phyloP scores from a whole-genome alignment of 2,113 vertebrate species.

The Grammomys dolichurus region DNA sequence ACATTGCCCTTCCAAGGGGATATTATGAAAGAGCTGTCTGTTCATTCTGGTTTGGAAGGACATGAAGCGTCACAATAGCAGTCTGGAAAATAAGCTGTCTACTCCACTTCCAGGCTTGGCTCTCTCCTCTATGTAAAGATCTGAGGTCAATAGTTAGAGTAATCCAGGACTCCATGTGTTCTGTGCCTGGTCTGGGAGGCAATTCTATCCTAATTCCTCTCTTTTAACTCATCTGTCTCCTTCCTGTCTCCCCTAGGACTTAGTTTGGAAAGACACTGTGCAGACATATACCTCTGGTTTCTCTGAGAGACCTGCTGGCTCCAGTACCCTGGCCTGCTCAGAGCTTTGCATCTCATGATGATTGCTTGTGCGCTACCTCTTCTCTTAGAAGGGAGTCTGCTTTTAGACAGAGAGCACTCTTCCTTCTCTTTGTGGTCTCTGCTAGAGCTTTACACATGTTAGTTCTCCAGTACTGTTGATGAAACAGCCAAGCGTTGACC shows the following conservation, averaged over 20 bases:
- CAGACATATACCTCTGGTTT: background rate
- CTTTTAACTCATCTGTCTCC: background rate
- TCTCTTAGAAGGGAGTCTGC: background rate
- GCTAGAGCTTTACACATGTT: background rate
- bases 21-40: background rate
- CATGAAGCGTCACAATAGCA: fast-evolving
- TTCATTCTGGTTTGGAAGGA: background rate
- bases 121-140: background rate
- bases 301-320: background rate
- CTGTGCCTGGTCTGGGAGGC: background rate
- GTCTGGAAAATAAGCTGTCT: background rate
- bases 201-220: background rate
- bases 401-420: background rate
- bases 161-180: background rate
- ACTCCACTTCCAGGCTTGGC: background rate
- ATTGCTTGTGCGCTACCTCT: too few species aligned
- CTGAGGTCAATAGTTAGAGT: background rate
- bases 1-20: background rate
- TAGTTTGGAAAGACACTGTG: background rate
- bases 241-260: background rate
- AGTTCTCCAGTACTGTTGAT: background rate
- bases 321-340: background rate
- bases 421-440: background rate
- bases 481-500: background rate
- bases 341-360: background rate